A percentile compares a stretch with the other conserved stretches of the same genome.
Conservation (phyloP, 2,888 invertebrate genomes). For the Apamea monoglypha region DNA sequence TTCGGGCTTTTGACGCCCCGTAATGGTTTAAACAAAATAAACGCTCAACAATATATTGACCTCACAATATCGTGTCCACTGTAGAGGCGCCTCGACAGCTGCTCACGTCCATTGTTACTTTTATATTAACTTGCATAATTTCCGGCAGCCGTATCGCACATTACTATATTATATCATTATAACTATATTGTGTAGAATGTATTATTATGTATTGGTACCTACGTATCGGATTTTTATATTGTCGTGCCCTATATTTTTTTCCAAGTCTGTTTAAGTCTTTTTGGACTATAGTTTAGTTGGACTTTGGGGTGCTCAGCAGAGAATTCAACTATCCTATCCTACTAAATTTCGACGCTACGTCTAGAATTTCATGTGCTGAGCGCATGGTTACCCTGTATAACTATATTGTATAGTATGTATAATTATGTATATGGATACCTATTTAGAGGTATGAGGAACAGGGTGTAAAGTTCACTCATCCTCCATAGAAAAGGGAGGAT, state of each 20-base stretch:
- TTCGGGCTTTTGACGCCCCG: too few species aligned
- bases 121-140: constrained; percentile 71
- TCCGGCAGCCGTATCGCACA: constrained; percentile 68
- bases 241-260: neutral
- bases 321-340: too few species aligned
- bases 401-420: too few species aligned
- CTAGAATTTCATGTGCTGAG: too few species aligned
- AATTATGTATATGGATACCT: too few species aligned
- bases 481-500: too few species aligned
- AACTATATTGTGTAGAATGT: constrained; percentile 7
- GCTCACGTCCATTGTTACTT: constrained; percentile 72
- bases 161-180: constrained; percentile 46
- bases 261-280: too few species aligned
- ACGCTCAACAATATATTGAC: constrained; percentile 15
- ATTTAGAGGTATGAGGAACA: too few species aligned
- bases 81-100: constrained; percentile 70
- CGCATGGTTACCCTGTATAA: too few species aligned
- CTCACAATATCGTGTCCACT: constrained; percentile 49
- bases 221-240: neutral
- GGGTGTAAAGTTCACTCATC: too few species aligned
- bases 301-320: neutral
- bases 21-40: neutral
- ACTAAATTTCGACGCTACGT: too few species aligned
- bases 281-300: neutral
- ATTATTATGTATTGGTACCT: neutral